Percentiles rank a stretch among this genome's conserved stretches.
phyloP scores from a whole-genome alignment of 2,113 vertebrate species.

The Pandion haliaetus region DNA sequence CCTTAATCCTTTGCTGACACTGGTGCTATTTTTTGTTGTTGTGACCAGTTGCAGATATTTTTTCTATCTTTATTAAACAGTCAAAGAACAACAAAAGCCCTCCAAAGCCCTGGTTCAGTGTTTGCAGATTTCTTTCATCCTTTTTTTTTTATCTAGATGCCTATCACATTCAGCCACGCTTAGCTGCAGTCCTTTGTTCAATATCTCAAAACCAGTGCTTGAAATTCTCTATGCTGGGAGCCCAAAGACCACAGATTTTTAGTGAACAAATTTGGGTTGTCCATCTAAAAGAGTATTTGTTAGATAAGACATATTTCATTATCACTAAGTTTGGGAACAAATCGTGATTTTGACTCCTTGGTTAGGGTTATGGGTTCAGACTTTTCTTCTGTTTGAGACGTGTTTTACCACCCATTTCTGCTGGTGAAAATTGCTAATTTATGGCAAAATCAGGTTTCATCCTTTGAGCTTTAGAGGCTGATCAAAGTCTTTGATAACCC shows the following conservation, averaged over 20 bases:
- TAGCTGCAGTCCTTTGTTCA: slow-evolving; percentile 58
- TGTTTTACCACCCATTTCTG: neutral
- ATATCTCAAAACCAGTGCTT: neutral
- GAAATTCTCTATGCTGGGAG: neutral
- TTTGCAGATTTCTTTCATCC: slow-evolving; percentile 47
- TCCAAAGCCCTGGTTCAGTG: slow-evolving; percentile 6
- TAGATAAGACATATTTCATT: neutral
- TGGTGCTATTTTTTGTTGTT: slow-evolving; percentile 13
- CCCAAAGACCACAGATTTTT: neutral
- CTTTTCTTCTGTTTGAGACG: neutral
- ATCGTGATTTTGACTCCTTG: neutral
- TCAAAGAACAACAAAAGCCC: slow-evolving; percentile 1
- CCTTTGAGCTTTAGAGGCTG: neutral
- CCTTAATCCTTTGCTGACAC: slow-evolving; percentile 28
- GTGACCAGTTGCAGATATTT: slow-evolving; percentile 2
- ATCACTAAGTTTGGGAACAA: neutral
- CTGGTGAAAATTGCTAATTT: neutral
- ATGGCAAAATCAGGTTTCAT: neutral
- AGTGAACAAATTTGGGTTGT: neutral
- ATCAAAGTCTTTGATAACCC: neutral
- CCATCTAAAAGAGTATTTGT: neutral
- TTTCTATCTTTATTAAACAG: neutral
- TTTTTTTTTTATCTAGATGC: slow-evolving; percentile 3
- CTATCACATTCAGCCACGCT: slow-evolving; percentile 28
- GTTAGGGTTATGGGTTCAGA: neutral